Evolutionary conservation across 1,140 invertebrate genomes (phyloP).

Genomic region (Chelonus insularis): DNA sequence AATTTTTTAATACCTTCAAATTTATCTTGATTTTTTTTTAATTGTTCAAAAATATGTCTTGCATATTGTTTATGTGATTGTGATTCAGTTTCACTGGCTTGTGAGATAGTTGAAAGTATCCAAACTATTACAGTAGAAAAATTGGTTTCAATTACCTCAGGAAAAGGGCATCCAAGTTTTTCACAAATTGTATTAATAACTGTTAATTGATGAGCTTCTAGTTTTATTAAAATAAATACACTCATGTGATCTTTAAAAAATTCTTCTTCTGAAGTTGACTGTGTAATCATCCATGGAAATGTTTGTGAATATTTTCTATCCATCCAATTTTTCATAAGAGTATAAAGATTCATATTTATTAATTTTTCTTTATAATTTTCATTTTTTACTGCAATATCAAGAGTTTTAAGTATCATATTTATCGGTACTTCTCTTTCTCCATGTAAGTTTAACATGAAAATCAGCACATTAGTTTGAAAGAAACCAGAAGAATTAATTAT

Average conservation of each 20-base stretch:
- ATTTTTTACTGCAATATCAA: constrained; percentile 34
- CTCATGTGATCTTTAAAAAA: constrained; percentile 55
- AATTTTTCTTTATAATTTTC: constrained; percentile 36
- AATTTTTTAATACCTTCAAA: constrained; percentile 34
- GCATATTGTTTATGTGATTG: neutral
- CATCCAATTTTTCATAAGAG: constrained; percentile 39
- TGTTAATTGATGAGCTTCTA: constrained; percentile 43
- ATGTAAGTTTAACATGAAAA: constrained; percentile 47
- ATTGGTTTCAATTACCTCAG: constrained; percentile 47
- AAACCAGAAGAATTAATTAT: constrained; percentile 50
- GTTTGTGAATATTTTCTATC: constrained; percentile 28
- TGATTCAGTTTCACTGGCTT: neutral
- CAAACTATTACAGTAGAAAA: constrained; percentile 47
- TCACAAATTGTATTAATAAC: constrained; percentile 39
- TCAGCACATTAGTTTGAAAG: constrained; percentile 52
- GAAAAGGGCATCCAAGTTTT: constrained; percentile 39
- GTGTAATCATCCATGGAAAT: constrained; percentile 52
- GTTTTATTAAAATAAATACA: constrained; percentile 45
- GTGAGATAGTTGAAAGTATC: constrained; percentile 25
- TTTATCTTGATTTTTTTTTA: constrained; percentile 33
- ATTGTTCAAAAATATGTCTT: constrained; percentile 26
- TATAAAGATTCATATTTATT: constrained; percentile 52
- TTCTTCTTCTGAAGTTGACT: constrained; percentile 40
- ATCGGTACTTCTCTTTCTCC: constrained; percentile 45
- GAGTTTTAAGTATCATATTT: constrained; percentile 41